Evolutionary conservation across 2,888 invertebrate genomes (phyloP).

Genomic region (Andrena bucephala): DNA sequence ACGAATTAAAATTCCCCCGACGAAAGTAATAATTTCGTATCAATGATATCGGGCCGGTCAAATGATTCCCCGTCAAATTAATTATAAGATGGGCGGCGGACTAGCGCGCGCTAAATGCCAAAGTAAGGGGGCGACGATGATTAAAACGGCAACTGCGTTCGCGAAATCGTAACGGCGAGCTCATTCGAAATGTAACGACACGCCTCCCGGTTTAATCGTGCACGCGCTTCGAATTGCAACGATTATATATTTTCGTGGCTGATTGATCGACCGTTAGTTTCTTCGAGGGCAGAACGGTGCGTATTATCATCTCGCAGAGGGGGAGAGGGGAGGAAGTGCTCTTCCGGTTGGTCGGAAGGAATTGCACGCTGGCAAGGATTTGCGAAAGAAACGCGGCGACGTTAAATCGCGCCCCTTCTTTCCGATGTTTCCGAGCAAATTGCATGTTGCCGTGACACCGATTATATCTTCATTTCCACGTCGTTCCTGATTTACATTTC

Average conservation of each 20-base stretch:
- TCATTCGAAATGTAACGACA: background rate
- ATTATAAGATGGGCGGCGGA: constrained; percentile 5
- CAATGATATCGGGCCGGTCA: constrained; percentile 18
- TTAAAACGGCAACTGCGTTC: background rate
- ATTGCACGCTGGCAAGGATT: constrained; percentile 33
- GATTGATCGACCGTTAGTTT: constrained; percentile 35
- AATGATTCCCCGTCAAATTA: constrained; percentile 25
- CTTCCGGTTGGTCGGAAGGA: constrained; percentile 32
- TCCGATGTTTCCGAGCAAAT: constrained; percentile 39
- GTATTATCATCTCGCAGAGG: constrained; percentile 42
- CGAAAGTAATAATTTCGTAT: constrained; percentile 20
- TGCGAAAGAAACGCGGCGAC: constrained; percentile 38
- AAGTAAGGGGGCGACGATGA: constrained; percentile 1
- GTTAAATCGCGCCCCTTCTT: constrained; percentile 21
- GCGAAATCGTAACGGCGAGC: background rate
- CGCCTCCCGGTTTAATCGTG: background rate
- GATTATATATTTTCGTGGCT: background rate
- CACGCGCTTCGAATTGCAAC: constrained; percentile 3
- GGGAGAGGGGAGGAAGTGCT: background rate
- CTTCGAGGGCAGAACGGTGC: background rate
- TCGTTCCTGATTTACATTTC: constrained; percentile 37
- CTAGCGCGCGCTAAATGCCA: background rate
- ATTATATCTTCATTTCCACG: constrained; percentile 50
- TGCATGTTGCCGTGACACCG: constrained; percentile 53
- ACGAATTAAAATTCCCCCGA: constrained; percentile 26